phyloP scores from a whole-genome alignment of 2,113 vertebrate species.

The Porphyrio hochstetteri region DNA sequence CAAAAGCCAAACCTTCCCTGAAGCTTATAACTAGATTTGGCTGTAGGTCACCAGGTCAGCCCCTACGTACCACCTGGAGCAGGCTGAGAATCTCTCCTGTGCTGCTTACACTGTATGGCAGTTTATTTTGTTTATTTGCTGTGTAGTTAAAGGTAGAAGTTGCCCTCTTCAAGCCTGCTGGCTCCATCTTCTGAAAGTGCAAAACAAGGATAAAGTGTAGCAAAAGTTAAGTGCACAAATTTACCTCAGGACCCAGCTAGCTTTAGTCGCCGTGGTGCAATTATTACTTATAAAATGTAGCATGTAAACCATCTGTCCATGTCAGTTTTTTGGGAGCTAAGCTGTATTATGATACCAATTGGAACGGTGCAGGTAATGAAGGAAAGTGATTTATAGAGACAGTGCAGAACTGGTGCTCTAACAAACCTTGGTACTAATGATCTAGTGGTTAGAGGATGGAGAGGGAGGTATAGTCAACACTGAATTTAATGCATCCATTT shows the following conservation, averaged over 20 bases:
- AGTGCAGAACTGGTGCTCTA: neutral
- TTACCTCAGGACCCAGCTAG: neutral
- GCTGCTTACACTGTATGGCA: neutral
- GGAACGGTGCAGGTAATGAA: neutral
- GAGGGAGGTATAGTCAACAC: neutral
- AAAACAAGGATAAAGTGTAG: neutral
- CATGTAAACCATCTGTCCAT: neutral
- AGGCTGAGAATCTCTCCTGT: neutral
- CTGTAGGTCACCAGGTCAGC: neutral
- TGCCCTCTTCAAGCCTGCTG: neutral
- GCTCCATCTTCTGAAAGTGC: neutral
- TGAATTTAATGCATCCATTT: neutral
- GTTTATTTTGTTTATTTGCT: neutral
- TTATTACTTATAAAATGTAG: neutral
- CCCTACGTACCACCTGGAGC: neutral
- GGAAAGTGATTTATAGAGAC: neutral
- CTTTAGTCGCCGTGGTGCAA: neutral
- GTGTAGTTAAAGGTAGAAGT: neutral
- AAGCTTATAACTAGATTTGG: neutral
- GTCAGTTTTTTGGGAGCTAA: neutral
- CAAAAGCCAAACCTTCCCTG: neutral
- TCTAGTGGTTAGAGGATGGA: neutral
- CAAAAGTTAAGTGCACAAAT: neutral
- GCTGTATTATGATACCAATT: neutral
- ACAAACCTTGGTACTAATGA: neutral